These are phyloP conservation scores for Sebastes iracundus DNA, from an alignment of 2,797 vertebrate species.

Conservation along the genomic window DNA sequence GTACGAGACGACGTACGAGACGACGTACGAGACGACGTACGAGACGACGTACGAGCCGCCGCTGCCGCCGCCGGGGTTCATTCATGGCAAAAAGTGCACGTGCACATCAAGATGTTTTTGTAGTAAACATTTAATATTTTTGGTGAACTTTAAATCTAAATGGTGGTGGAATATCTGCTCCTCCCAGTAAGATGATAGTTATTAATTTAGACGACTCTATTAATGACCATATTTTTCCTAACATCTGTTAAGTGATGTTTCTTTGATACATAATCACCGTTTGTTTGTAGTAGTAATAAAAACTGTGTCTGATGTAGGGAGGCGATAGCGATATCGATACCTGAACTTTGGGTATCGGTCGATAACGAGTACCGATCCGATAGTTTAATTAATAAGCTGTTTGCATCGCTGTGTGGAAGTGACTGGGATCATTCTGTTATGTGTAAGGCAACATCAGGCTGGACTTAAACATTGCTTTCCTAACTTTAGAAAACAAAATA, in stretches of 20 bases:
- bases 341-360: too few species aligned
- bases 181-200: not conserved
- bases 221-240: not conserved
- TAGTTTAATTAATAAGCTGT: too few species aligned
- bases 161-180: fast-evolving
- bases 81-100: not conserved
- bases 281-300: not conserved
- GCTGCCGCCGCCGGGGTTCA: not conserved
- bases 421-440: too few species aligned
- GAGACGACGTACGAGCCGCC: too few species aligned
- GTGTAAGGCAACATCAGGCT: too few species aligned
- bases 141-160: not conserved
- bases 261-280: not conserved
- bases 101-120: not conserved
- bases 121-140: not conserved
- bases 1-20: too few species aligned
- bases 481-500: too few species aligned
- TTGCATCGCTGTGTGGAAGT: too few species aligned
- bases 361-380: too few species aligned
- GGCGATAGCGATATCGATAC: too few species aligned
- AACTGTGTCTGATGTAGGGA: not conserved
- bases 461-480: too few species aligned
- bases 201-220: not conserved
- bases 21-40: too few species aligned
- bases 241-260: not conserved